Evolutionary conservation across 2,113 vertebrate genomes (phyloP), one percentile per base, ranked within the genome.

Genomic region (Ptilonorhynchus violaceus): DNA sequence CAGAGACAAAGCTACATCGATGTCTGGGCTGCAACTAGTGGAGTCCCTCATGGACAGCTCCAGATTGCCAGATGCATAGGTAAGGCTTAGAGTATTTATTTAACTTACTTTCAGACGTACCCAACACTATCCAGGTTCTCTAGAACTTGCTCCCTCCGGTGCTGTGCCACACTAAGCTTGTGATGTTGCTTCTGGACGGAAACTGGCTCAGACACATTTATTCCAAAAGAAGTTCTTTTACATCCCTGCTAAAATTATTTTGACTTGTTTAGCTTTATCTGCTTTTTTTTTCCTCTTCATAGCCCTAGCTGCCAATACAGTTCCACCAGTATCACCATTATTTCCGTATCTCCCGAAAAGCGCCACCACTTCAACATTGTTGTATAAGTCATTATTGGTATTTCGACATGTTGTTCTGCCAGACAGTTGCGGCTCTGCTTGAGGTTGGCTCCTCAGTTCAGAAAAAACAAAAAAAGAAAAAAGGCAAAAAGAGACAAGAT

Each of bases 71-170:
- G 13, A 9, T 37, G 5, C 7, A 42, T 9, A 50, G 30, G 24
- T 59, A n/a, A 55, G 11, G 11, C 41, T 46, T 33, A 46, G 31
- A 31, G 49, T 39, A 28, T 49, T 66, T 56, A 49, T 55, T 68
- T 78, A 82, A 49, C 35, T 60, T 46, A 25, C 24, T 72, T 70
- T 67, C 13, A 31, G 0, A 0, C 24, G 11, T 42, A 17, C 9
- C 12, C 33, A 68, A 33, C 12, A 24, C 5, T 64, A 22, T n/a
- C 7, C 10, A 41, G 3, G 4, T 55, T 81, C 46, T 74, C 41
- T 3, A 28, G 13, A 68, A 16, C 9, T 74, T 59, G 20, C 16
- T 74, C 8, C 11, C 41, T 52, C 41, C 2, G 0, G 9, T 2
- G 0, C 11, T 41, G 33, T 60, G 58, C 11, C 56, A 66, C 7